phyloP scores from a whole-genome alignment of 2,888 invertebrate species.

The Orthosia cruda region DNA sequence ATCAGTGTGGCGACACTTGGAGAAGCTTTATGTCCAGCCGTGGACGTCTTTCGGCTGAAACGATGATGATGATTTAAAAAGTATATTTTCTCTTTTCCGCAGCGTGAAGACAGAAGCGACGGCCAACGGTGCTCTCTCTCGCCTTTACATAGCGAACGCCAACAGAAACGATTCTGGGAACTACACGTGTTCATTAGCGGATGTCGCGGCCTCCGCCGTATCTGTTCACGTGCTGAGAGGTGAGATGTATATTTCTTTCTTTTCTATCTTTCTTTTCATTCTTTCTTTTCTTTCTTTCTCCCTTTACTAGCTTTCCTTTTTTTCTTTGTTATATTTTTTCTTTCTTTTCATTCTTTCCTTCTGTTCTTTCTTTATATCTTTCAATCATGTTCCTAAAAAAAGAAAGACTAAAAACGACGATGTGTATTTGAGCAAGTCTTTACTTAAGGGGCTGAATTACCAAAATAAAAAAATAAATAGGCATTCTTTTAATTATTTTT shows the following conservation, averaged over 20 bases:
- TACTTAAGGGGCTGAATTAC: too few relatives aligned
- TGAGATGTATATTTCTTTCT: conserved; percentile 76
- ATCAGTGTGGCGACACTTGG: too few relatives aligned
- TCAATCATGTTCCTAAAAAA: too few relatives aligned
- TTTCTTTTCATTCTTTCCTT: neutral
- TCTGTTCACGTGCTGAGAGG: conserved; percentile 95
- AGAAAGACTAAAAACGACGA: too few relatives aligned
- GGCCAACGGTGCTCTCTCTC: conserved; percentile 94
- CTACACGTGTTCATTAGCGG: conserved; percentile 95
- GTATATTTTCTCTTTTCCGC: conserved; percentile 72
- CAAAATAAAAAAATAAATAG: too few relatives aligned
- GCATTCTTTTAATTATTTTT: too few relatives aligned
- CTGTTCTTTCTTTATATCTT: neutral
- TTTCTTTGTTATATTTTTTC: neutral
- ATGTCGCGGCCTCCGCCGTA: conserved; percentile 94
- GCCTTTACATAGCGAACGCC: conserved; percentile 96
- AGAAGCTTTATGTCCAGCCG: too few relatives aligned
- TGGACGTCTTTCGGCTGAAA: too few relatives aligned
- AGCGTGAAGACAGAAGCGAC: conserved; percentile 96
- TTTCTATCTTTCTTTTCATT: neutral
- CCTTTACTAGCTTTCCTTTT: too few relatives aligned
- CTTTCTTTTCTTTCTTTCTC: neutral
- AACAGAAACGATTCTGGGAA: conserved; percentile 95
- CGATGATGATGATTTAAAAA: too few relatives aligned
- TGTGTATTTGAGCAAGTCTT: too few relatives aligned